Evolutionary conservation across 2,888 invertebrate species (phyloP), one percentile per base, ranked within the genome.

Genomic region (Microctonus aethiopoides): DNA sequence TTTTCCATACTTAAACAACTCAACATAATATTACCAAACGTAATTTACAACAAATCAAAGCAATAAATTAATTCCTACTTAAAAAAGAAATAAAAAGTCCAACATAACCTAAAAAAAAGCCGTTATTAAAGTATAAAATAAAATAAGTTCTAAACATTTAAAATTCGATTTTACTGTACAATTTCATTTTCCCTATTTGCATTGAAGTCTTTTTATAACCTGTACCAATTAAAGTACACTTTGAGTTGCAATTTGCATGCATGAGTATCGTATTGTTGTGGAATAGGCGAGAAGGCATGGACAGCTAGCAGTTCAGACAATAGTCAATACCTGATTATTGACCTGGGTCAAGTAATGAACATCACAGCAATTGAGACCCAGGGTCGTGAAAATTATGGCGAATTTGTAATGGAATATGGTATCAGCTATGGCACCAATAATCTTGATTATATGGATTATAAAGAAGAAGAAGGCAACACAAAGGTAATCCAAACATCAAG

Each of bases 381-480:
- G 87, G 98, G 98, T 77, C 91, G 97, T 69, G 93, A 95, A 2
- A 94, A 95, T 83, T 94, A 95, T 74, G 91, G 92, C 80, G 97
- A 98, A 87, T 98, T 92, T 88, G 95, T 98, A 70, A 94, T 94
- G 87, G 97, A 98, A 87, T 99, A 94, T 87, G 93, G 93, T 84
- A 92, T 99, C 84, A 95, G 96, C 88, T 98, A 96, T 88, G 95
- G 96, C 76, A 93, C 94, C 79, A 96, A 95, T 83, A 95, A 95
- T 74, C 91, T 93, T 81, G 96, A 97, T 88, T 97, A 93, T 88
- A 92, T 94, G 71, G 93, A 93, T 85, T 96, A 94, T 88, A 95
- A 95, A 89, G 96, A 96, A 77, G 91, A 94, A 63, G 94, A 95
- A 82, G 97, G 97, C 77, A 94, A 95, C 87, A 89, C 92, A 75